phyloP scores from a whole-genome alignment of 2,888 invertebrate genomes.

The Diarsia brunnea region DNA sequence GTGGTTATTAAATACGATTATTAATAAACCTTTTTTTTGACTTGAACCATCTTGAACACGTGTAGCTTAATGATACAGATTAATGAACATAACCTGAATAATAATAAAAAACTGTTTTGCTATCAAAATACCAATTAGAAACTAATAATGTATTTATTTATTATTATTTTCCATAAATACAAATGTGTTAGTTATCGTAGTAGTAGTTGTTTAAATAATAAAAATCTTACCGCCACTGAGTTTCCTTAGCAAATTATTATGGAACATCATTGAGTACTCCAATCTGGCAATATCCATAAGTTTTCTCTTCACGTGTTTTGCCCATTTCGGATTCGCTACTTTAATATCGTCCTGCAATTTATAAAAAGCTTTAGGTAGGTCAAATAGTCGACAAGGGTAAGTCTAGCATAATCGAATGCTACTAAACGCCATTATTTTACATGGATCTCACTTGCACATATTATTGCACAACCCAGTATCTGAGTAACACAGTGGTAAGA shows the following conservation, averaged over 20 bases:
- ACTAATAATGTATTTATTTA: not conserved
- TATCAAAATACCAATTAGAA: not conserved
- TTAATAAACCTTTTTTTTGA: constrained; percentile 8
- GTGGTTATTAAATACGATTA: not conserved
- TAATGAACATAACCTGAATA: not conserved
- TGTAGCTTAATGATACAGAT: not conserved
- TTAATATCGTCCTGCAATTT: constrained; percentile 85
- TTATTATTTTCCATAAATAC: not conserved
- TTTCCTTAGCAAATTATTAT: constrained; percentile 85
- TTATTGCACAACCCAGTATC: not conserved
- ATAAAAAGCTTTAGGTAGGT: not conserved
- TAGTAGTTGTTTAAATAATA: not conserved
- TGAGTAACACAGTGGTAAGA: not conserved
- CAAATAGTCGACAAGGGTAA: not conserved
- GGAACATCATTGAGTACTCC: constrained; percentile 90
- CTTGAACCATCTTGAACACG: not conserved
- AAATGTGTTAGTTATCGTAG: no score
- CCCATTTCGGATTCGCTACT: constrained; percentile 90
- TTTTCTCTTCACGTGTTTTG: constrained; percentile 88
- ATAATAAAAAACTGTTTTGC: no score
- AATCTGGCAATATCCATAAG: constrained; percentile 88
- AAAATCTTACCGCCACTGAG: constrained; percentile 88
- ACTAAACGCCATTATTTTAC: no score
- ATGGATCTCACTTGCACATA: not conserved
- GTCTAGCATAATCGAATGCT: no score